phyloP scores from a whole-genome alignment of 2,113 vertebrate genomes.

The Leptocoma aspasia region DNA sequence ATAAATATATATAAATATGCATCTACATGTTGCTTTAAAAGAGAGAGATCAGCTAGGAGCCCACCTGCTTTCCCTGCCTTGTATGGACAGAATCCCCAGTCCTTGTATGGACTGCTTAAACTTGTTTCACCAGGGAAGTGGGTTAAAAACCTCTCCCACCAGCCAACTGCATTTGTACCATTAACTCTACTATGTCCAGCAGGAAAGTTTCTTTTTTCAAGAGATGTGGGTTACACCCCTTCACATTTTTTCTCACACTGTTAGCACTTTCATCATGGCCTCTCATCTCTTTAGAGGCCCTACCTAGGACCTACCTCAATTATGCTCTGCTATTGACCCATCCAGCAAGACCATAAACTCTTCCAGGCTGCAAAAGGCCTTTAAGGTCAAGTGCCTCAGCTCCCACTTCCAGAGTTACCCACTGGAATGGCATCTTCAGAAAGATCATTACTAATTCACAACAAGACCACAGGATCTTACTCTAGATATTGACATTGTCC shows the following conservation, averaged over 20 bases:
- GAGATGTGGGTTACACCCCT: not conserved
- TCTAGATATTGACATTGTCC: not conserved
- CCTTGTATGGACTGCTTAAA: not conserved
- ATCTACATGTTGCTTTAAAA: not conserved
- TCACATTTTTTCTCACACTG: not conserved
- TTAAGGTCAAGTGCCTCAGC: not conserved
- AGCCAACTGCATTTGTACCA: not conserved
- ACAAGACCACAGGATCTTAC: not conserved
- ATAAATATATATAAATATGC: not conserved
- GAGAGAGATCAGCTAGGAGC: not conserved
- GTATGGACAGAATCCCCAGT: too few species aligned
- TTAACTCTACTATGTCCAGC: not conserved
- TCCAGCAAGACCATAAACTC: not conserved
- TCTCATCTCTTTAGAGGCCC: not conserved
- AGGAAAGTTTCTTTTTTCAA: not conserved
- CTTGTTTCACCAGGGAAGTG: not conserved
- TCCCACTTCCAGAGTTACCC: not conserved
- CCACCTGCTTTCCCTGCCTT: not conserved
- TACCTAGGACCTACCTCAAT: not conserved
- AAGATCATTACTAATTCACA: not conserved
- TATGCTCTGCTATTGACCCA: not conserved
- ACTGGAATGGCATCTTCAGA: not conserved
- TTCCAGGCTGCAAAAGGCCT: not conserved
- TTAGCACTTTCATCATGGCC: not conserved
- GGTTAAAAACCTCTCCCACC: not conserved